phyloP scores from a whole-genome alignment of 2,113 vertebrate species.

The Cynopterus brachyotis region DNA sequence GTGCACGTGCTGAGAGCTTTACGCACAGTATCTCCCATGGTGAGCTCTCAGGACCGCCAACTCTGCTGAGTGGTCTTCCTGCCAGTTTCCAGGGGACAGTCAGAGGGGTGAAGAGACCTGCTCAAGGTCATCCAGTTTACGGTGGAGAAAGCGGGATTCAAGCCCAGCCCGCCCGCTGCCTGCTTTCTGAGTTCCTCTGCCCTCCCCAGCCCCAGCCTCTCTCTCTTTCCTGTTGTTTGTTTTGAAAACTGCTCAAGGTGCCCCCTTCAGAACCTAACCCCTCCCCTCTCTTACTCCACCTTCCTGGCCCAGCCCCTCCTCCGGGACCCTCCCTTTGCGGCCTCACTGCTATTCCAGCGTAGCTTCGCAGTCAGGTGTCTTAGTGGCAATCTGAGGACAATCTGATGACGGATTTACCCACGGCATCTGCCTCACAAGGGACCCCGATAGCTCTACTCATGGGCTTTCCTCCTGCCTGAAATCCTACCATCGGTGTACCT shows the following conservation, averaged over 20 bases:
- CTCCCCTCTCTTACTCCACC: neutral
- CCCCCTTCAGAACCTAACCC: neutral
- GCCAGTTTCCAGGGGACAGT: neutral
- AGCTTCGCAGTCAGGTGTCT: fast-evolving
- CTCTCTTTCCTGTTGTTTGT: constrained; percentile 53
- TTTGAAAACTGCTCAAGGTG: neutral
- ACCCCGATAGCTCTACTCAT: fast-evolving
- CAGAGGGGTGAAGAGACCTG: neutral
- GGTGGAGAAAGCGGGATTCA: neutral
- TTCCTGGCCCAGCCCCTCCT: neutral
- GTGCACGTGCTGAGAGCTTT: fast-evolving
- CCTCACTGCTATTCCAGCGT: too few species aligned
- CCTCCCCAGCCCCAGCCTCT: neutral
- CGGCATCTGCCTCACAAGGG: neutral
- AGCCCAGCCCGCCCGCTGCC: neutral
- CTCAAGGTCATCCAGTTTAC: neutral
- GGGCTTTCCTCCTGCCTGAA: neutral
- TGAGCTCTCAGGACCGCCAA: neutral
- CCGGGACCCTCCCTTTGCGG: neutral
- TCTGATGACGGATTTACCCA: too few species aligned
- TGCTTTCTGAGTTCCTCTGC: neutral
- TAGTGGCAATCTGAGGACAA: neutral
- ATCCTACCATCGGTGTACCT: neutral
- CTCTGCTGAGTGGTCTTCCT: fast-evolving
- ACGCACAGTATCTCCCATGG: fast-evolving